Evolutionary conservation across 37 sponge, comb jelly and placozoan species (phyloP), one percentile per base, ranked within the genome.

Genomic region (Diacarnus erythraeanus): DNA sequence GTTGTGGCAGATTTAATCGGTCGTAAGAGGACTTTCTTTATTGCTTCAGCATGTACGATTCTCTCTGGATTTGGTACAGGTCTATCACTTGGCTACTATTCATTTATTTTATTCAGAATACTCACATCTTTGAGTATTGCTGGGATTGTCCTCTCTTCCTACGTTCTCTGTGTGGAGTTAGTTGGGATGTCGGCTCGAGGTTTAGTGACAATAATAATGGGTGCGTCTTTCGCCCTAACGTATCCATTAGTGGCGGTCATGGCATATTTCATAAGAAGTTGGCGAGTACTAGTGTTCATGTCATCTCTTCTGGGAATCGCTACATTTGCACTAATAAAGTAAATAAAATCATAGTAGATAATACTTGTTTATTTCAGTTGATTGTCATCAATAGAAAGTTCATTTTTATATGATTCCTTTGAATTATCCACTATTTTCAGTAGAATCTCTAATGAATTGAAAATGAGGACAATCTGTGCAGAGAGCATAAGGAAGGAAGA

Each of bases 231-330:
- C 40, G 20, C 86, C 23, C 39, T 63, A 2, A 64, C 80, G 27
- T 71, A 67, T 18, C 38, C 42, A 0, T 21, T 74, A 2, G 43
- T 79, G 26, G 66, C 75, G 5, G 38, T 63, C 15, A 31, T 86
- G 67, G 80, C 86, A n/a, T 86, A 86, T 67, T 58, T 79, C 34
- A 79, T 86, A 63, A 74, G 44, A 21, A 79, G 41, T 59, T 86
- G 86, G 86, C 64, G 86, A 43, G 22, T 17, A n/a, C 68, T 79
- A 39, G 29, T 36, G n/a, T 17, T 79, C 34, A 25, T 79, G 3
- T 40, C 10, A 25, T 30, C 80, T 10, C 58, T 79, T 2, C 25
- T 56, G 5, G 69, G 70, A 6, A 25, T 76, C 34, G 35, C 27
- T 22, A 30, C 42, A 26, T 54, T 81, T 17, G 18, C 57, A 9